Conservation (phyloP, 2,888 invertebrate genomes). For the Sphecodes monilicornis region DNA sequence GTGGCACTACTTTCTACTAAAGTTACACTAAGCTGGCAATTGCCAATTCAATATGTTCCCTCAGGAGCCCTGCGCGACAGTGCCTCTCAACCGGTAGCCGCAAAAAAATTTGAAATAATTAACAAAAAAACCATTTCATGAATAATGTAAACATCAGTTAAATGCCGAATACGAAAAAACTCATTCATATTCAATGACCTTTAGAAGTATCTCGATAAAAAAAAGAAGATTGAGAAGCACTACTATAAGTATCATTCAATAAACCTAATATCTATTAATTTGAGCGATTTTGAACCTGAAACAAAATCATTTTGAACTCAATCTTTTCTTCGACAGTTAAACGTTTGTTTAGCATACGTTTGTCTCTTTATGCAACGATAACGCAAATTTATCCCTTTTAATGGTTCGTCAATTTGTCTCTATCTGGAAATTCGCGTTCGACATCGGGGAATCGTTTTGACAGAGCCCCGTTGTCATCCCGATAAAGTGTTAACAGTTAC, state of each 20-base stretch:
- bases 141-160: background rate
- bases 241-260: background rate
- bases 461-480: conserved; percentile 1
- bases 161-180: background rate
- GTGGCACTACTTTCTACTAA: background rate
- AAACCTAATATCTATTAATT: background rate
- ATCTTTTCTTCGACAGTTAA: background rate
- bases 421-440: background rate
- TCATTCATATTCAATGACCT: background rate
- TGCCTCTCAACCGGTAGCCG: background rate
- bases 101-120: background rate
- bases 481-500: conserved; percentile 59
- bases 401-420: background rate
- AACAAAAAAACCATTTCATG: background rate
- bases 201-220: background rate
- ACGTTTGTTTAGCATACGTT: no score
- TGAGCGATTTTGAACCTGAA: background rate
- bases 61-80: background rate
- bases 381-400: background rate
- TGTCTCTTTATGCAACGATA: background rate
- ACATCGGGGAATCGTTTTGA: background rate
- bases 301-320: background rate
- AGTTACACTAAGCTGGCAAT: background rate
- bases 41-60: background rate
- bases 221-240: background rate